These are phyloP conservation scores for Lasius fuliginosus DNA, from an alignment of 2,888 invertebrate genomes.

Conservation along the genomic window DNA sequence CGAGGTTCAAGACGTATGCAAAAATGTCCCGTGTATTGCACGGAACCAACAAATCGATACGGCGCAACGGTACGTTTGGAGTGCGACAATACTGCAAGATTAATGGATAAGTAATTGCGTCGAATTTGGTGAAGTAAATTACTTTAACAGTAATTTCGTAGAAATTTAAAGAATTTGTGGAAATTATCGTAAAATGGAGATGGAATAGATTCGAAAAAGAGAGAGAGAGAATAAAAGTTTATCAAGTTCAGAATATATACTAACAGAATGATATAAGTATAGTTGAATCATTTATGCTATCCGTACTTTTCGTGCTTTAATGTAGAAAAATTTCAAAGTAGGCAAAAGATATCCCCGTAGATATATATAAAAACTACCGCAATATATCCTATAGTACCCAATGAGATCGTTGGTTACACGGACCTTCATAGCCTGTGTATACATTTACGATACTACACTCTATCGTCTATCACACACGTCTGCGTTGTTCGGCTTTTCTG, in stretches of 20 bases:
- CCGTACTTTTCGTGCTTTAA: conserved; percentile 27
- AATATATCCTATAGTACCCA: conserved; percentile 63
- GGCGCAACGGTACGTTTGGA: neutral
- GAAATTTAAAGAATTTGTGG: conserved; percentile 17
- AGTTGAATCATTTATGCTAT: conserved; percentile 16
- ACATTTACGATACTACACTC: conserved; percentile 67
- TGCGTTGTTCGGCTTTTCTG: conserved; percentile 58
- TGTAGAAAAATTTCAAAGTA: conserved; percentile 36
- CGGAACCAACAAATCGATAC: conserved; percentile 25
- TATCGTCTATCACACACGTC: conserved; percentile 61
- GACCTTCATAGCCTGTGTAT: conserved; percentile 66
- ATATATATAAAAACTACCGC: conserved; percentile 57
- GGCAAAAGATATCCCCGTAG: conserved; percentile 50
- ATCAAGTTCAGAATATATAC: neutral
- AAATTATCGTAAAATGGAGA: conserved; percentile 21
- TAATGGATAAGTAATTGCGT: conserved; percentile 41
- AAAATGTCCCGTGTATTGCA: conserved; percentile 22
- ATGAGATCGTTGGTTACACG: conserved; percentile 70
- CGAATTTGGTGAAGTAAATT: neutral
- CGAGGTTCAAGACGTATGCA: conserved; percentile 17
- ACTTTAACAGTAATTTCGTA: conserved; percentile 3
- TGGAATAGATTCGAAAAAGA: neutral
- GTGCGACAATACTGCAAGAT: conserved; percentile 31
- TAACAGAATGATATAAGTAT: neutral
- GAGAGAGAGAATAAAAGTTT: neutral